Percentiles rank a stretch among this genome's conserved stretches.
Conservation (phyloP, 1,140 invertebrate species). For the Episyrphus balteatus region DNA sequence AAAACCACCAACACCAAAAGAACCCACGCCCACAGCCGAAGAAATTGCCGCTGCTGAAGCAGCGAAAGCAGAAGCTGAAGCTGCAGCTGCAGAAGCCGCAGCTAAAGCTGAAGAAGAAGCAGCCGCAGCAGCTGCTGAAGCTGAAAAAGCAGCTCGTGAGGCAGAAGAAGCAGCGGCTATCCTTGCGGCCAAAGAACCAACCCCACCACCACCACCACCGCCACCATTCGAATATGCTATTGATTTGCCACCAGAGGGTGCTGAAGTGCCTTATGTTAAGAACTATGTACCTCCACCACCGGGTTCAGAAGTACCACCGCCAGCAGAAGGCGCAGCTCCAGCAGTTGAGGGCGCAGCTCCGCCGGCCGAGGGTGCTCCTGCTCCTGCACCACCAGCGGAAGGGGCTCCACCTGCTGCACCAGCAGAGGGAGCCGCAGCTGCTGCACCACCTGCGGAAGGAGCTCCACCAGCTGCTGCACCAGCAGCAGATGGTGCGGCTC, state of each 20-base stretch:
- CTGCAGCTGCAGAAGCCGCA: slow-evolving; percentile 20
- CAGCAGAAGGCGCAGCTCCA: slow-evolving; percentile 30
- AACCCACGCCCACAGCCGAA: slow-evolving; percentile 30
- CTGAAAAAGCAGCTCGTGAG: slow-evolving; percentile 11
- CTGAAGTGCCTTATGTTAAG: slow-evolving; percentile 36
- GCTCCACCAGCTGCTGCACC: slow-evolving; percentile 35
- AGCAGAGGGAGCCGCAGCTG: slow-evolving; percentile 21
- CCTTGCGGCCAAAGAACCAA: slow-evolving; percentile 28
- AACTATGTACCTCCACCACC: slow-evolving; percentile 36
- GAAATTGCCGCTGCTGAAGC: slow-evolving; percentile 28
- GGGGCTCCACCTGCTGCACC: slow-evolving; percentile 20
- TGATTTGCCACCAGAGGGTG: slow-evolving; percentile 36
- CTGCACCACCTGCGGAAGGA: slow-evolving; percentile 30
- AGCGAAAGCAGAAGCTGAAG: slow-evolving; percentile 21
- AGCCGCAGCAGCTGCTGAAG: slow-evolving; percentile 18
- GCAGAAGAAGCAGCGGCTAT: slow-evolving; percentile 16
- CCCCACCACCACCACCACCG: slow-evolving; percentile 37
- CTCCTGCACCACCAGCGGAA: slow-evolving; percentile 26
- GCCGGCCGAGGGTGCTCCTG: slow-evolving; percentile 21
- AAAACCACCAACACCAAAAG: slow-evolving; percentile 34
- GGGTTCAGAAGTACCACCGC: slow-evolving; percentile 34
- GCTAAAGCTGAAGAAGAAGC: slow-evolving; percentile 18
- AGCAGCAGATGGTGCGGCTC: slow-evolving; percentile 25
- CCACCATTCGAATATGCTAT: slow-evolving; percentile 39
- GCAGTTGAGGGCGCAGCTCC: slow-evolving; percentile 24